Conservation (phyloP, 2,113 vertebrate species). For the Petromus typicus region DNA sequence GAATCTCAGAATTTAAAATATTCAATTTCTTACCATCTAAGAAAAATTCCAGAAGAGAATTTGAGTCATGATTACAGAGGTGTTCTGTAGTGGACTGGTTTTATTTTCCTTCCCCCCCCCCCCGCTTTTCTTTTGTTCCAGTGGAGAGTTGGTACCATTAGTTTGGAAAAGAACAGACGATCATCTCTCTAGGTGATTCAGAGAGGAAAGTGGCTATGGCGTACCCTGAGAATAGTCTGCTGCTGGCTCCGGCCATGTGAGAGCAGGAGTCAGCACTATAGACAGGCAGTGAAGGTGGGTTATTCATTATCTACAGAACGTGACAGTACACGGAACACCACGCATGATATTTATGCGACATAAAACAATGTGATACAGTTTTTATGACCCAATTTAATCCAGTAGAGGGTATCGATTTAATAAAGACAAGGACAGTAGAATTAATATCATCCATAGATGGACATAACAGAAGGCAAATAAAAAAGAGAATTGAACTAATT, state of each 20-base stretch:
- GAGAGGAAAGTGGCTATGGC: not conserved
- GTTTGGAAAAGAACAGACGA: constrained; percentile 15
- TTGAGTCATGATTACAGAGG: constrained; percentile 16
- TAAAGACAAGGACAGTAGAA: constrained; percentile 81
- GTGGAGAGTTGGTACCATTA: constrained; percentile 35
- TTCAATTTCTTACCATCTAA: constrained; percentile 45
- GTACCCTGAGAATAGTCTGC: constrained; percentile 35
- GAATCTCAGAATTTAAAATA: constrained; percentile 40
- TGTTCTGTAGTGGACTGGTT: not conserved
- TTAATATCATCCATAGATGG: constrained; percentile 76
- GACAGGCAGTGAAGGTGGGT: constrained; percentile 16
- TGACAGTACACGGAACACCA: constrained; percentile 68
- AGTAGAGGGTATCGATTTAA: constrained; percentile 74
- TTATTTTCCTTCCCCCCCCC: not conserved
- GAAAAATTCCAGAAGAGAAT: constrained; percentile 21
- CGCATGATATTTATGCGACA: constrained; percentile 76
- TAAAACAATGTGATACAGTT: constrained; percentile 68
- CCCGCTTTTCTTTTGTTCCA: not conserved
- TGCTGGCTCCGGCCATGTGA: not conserved
- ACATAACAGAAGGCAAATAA: constrained; percentile 61
- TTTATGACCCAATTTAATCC: constrained; percentile 79
- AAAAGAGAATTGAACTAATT: constrained; percentile 66
- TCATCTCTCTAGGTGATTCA: constrained; percentile 64
- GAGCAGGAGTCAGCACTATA: constrained; percentile 26
- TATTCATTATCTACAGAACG: constrained; percentile 63